Conservation (phyloP, 23 tunicate genomes). For the Halocynthia roretzi region DNA sequence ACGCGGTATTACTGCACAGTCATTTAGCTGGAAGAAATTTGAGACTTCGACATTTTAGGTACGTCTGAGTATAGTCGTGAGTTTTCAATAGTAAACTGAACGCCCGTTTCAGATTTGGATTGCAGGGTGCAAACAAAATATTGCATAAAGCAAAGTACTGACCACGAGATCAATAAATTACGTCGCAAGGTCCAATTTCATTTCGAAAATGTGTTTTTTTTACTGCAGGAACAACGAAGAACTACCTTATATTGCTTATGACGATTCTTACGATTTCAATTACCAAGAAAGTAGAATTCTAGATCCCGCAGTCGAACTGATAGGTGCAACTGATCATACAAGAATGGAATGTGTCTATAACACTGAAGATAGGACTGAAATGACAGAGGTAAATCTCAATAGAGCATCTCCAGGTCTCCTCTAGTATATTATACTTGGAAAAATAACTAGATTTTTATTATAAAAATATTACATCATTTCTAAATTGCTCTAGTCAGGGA, state of each 20-base stretch:
- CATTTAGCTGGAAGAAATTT: constrained; percentile 23
- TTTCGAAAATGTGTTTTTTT: neutral
- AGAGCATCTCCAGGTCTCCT: no score
- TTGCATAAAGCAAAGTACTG: no score
- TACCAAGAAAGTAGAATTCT: constrained; percentile 43
- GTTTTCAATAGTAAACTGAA: no score
- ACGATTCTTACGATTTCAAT: constrained; percentile 45
- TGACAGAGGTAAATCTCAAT: constrained; percentile 22
- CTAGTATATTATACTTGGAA: no score
- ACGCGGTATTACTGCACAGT: constrained; percentile 25
- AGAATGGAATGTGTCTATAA: constrained; percentile 41
- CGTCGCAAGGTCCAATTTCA: neutral
- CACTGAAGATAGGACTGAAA: constrained; percentile 7
- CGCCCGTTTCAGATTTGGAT: no score
- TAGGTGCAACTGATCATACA: constrained; percentile 24
- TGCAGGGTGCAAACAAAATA: no score
- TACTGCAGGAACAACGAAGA: constrained; percentile 21
- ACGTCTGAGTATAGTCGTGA: neutral
- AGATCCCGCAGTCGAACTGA: neutral
- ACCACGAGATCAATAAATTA: neutral
- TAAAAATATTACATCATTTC: no score
- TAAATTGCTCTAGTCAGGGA: no score
- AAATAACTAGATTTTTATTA: no score
- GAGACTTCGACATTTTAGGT: constrained; percentile 33
- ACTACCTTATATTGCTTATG: constrained; percentile 27